phyloP scores from a whole-genome alignment of 2,113 vertebrate species.

The Serinus canaria region DNA sequence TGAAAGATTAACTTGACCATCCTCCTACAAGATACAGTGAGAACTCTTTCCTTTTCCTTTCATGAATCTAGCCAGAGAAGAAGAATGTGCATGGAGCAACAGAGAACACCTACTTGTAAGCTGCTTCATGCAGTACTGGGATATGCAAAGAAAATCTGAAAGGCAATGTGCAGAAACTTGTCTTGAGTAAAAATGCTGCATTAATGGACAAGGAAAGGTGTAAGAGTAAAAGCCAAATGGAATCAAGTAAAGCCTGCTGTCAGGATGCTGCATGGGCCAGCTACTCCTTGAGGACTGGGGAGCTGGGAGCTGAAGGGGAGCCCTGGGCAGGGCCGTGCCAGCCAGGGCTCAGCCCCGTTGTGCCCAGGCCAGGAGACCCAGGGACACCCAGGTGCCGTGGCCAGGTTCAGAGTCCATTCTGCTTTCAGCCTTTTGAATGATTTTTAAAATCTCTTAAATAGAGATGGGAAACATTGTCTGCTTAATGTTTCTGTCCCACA shows the following conservation, averaged over 20 bases:
- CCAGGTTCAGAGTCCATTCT: background rate
- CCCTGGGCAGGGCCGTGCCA: background rate
- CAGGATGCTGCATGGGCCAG: background rate
- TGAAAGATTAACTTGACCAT: background rate
- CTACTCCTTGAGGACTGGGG: background rate
- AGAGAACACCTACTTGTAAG: background rate
- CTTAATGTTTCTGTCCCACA: background rate
- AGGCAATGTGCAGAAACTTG: background rate
- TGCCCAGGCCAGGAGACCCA: background rate
- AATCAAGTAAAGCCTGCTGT: background rate
- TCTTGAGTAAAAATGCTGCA: background rate
- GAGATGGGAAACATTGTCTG: background rate
- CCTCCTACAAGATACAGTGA: background rate
- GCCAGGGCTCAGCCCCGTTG: background rate
- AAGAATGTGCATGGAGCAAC: background rate
- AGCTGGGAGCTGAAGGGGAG: fast-evolving
- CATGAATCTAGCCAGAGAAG: background rate
- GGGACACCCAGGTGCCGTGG: fast-evolving
- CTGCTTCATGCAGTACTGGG: background rate
- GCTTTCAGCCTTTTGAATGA: background rate
- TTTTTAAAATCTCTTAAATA: background rate
- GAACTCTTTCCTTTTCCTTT: background rate
- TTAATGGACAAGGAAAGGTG: background rate
- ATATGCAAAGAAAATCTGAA: background rate
- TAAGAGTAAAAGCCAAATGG: background rate